Base-by-base conservation (phyloP, 2,797 vertebrate species). In the Rallus crepitans region DNA sequence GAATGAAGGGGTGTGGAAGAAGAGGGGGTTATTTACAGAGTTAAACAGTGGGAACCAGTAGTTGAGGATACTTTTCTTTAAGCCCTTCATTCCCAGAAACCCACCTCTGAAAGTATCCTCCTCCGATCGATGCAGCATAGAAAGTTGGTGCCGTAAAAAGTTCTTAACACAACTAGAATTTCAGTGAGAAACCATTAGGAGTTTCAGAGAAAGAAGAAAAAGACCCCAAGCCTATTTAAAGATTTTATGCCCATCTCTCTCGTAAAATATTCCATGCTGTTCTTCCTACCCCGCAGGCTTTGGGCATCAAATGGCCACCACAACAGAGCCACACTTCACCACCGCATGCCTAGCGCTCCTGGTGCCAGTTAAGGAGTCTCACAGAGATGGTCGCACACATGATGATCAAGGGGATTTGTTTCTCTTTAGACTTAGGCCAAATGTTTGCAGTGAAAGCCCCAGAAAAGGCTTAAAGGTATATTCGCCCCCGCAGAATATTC, bases 401-500 rank as follows among this genome's bases (percentile, higher is more conserved):
- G 7, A 57, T 45, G 42, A 48, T 86, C 50, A 53, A 31, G 63
- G n/a, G 33, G 5, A 12, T 96, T 57, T 76, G n/a, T 33, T 82
- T 77, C 42, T 73, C 75, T 65, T 86, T 76, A 86, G 72, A 82
- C 47, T 78, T 45, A 78, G 40, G 45, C 66, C 60, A 75, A 90
- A 45, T 1, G 0, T 75, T 82, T 64, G 68, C 88, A 94, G n/a
- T 23, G 33, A 88, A 89, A 95, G 17, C 17, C 53, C 40, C 45
- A 70, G 45, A 81, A 82, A 75, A 93, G 30, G 21, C 76, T 89
- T 89, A 94, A 87, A 86, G n/a, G 11, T 86, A 53, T 70, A 30
- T 82, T 93, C 3, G 9, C 21, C 31, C 80, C 65, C 50, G 71
- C 39, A 70, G 6, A 92, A 80, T 12, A 12, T 72, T 86, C 42